Base-by-base conservation (phyloP, 2,888 invertebrate species). In the Lithophane semibrunnea region DNA sequence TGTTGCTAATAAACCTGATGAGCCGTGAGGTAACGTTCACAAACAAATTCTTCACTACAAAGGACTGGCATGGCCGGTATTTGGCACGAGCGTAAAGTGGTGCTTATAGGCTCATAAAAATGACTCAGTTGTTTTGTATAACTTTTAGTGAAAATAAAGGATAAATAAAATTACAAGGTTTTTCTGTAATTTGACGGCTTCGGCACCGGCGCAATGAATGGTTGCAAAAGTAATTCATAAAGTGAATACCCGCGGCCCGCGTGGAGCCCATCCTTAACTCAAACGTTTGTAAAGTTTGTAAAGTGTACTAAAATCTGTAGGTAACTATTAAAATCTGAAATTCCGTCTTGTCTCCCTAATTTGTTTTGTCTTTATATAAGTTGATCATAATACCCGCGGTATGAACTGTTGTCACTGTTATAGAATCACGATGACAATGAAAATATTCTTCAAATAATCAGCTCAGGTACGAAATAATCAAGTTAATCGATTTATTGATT, bases 1-100 rank as follows among this genome's bases (percentile, higher is more conserved):
- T 24, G 56, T 71, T 58, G 56, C 60, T 21, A 56, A 61, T 75
- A 84, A 75, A 75, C 9, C 65, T 58, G 66, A 79, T 79, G 79
- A 72, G n/a, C 37, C 52, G 52, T 68, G 52, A 71, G 37, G 63
- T 74, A 71, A n/a, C 37, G 64, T 58, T 65, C n/a, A 67, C 65
- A 58, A 66, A 81, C 66, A 73, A 75, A 73, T 61, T 76, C 24
- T 73, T 73, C 52, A 7, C 42, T 29, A 74, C 69, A 84, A 80
- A 80, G 65, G 49, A 42, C 24, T 29, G 68, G 65, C 21, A 64
- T 58, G 52, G 21, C 0, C 2, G 63, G 63, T 24, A 70, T 81
- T 49, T 12, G 49, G 71, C 37, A 16, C 18, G 16, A 29, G 24
- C 44, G 37, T 24, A 16, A 58, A 2, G 21, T 68, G 44, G 69